Percentiles rank a stretch among this genome's conserved stretches.
phyloP scores from a whole-genome alignment of 30 jellyfish, hydroid and myxozoan genomes.

The Phacellophora camtschatica region DNA sequence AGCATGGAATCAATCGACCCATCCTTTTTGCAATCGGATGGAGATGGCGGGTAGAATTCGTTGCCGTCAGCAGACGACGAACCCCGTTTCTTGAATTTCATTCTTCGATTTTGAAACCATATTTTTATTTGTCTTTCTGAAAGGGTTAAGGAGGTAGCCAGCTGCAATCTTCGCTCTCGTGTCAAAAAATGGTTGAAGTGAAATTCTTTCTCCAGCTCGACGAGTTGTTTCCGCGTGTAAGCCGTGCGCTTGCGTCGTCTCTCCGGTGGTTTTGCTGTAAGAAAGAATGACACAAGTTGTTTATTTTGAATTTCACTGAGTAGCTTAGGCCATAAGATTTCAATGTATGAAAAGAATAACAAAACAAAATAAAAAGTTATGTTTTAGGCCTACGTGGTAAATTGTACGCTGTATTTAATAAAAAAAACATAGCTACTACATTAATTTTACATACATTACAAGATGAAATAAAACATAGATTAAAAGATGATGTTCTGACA shows the following conservation, averaged over 20 bases:
- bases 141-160: constrained; percentile 54
- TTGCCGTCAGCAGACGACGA: constrained; percentile 10
- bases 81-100: constrained; percentile 86
- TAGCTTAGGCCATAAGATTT: too few species aligned
- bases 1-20: constrained; percentile 47
- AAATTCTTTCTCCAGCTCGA: constrained; percentile 78
- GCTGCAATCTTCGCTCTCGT: constrained; percentile 69
- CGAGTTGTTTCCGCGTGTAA: constrained; percentile 74
- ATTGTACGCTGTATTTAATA: too few species aligned
- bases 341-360: too few species aligned
- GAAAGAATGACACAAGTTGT: not conserved
- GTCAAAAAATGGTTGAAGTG: constrained; percentile 80
- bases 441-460: too few species aligned
- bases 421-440: too few species aligned
- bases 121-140: constrained; percentile 80
- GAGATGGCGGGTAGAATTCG: not conserved
- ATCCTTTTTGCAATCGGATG: constrained; percentile 7
- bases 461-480: too few species aligned
- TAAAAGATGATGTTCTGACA: too few species aligned
- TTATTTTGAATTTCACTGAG: not conserved
- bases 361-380: too few species aligned
- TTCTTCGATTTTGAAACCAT: constrained; percentile 82
- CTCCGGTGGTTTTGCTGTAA: constrained; percentile 63
- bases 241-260: constrained; percentile 84
- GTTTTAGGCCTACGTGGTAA: too few species aligned